Percentiles rank a stretch among this genome's conserved stretches.
Conservation (phyloP, 2,113 vertebrate genomes). For the Cyprinodon tularosa region DNA sequence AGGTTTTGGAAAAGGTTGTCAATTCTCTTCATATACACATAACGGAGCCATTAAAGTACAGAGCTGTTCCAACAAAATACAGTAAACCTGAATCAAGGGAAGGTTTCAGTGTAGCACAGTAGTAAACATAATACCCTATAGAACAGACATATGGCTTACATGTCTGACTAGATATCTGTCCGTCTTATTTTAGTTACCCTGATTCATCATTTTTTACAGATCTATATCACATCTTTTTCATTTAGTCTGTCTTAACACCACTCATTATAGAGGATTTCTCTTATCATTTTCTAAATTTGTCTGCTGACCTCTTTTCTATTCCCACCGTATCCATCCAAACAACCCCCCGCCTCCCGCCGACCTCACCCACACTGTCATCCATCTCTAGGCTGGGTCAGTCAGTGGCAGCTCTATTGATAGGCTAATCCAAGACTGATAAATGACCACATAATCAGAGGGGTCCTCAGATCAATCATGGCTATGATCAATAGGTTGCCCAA, state of each 20-base stretch:
- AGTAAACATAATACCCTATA: not conserved
- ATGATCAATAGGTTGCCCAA: conserved; percentile 76
- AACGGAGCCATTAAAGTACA: too few species aligned
- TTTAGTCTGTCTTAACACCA: not conserved
- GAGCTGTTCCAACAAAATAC: too few species aligned
- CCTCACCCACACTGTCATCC: conserved; percentile 80
- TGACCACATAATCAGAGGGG: conserved; percentile 81
- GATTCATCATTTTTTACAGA: not conserved
- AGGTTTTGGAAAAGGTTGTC: too few species aligned
- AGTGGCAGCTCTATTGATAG: conserved; percentile 85
- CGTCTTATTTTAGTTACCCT: not conserved
- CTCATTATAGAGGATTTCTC: not conserved
- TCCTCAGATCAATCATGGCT: conserved; percentile 92
- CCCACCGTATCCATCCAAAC: conserved; percentile 42
- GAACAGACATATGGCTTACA: not conserved
- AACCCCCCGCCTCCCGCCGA: not conserved
- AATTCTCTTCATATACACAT: too few species aligned
- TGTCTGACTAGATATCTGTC: not conserved
- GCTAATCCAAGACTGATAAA: conserved; percentile 84
- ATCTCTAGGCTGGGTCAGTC: conserved; percentile 89
- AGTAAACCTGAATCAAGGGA: too few species aligned
- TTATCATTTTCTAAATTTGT: not conserved
- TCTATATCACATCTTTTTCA: not conserved
- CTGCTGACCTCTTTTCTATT: conserved; percentile 11
- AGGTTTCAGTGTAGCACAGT: too few species aligned